Conservation (phyloP, 2,113 vertebrate genomes). For the Gavialis gangeticus region DNA sequence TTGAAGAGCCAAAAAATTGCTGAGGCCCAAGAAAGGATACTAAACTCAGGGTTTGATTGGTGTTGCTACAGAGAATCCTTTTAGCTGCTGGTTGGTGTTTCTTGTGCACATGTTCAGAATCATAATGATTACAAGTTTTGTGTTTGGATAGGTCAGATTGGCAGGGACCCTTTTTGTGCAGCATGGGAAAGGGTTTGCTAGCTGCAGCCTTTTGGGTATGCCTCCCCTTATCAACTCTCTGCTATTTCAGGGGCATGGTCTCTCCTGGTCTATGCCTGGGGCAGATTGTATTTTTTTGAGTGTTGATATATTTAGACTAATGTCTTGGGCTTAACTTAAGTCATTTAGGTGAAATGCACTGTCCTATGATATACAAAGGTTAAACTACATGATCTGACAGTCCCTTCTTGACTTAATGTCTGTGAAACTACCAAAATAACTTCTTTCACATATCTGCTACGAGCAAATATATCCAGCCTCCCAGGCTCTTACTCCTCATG, state of each 20-base stretch:
- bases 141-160: neutral
- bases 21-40: neutral
- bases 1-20: neutral
- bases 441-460: neutral
- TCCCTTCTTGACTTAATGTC: slow-evolving; percentile 9
- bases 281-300: neutral
- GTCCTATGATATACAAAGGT: slow-evolving; percentile 10
- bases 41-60: fast-evolving
- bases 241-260: neutral
- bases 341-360: neutral
- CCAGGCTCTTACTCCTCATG: neutral
- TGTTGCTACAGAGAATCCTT: neutral
- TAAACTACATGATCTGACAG: neutral
- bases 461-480: slow-evolving; percentile 5
- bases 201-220: neutral
- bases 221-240: neutral
- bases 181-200: fast-evolving
- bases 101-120: neutral
- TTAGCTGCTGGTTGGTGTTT: fast-evolving
- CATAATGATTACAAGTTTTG: neutral
- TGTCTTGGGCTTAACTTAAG: neutral
- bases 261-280: fast-evolving
- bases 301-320: neutral
- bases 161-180: neutral
- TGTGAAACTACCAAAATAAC: neutral